Evolutionary conservation across 2,888 invertebrate species (phyloP).

Genomic region (Nycteola revayana): DNA sequence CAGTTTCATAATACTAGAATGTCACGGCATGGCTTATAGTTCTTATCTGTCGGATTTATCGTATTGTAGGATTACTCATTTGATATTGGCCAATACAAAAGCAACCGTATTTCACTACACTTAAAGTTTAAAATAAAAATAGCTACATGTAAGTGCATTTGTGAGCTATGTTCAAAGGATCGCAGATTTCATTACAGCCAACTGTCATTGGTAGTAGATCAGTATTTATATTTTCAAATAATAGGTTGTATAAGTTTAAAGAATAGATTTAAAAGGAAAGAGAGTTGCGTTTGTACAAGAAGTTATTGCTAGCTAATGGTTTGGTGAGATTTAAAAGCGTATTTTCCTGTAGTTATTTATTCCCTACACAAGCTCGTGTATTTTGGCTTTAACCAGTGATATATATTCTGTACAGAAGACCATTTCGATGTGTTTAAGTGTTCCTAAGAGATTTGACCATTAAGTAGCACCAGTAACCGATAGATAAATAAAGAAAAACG

Average conservation of each 20-base stretch:
- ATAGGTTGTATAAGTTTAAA: constrained; percentile 29
- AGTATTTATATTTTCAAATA: constrained; percentile 38
- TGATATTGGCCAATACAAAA: constrained; percentile 20
- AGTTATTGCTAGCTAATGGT: too few relatives aligned
- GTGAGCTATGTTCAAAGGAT: constrained; percentile 40
- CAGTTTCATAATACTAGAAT: constrained; percentile 44
- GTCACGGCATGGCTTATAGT: constrained; percentile 44
- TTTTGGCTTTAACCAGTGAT: not conserved
- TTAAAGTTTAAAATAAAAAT: constrained; percentile 17
- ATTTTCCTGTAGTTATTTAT: too few relatives aligned
- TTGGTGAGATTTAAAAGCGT: too few relatives aligned
- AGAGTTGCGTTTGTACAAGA: too few relatives aligned
- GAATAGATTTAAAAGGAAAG: too few relatives aligned
- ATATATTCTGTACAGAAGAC: not conserved
- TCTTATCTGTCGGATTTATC: constrained; percentile 48
- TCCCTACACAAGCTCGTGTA: not conserved
- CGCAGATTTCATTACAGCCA: constrained; percentile 44
- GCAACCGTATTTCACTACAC: constrained; percentile 12
- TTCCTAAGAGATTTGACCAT: not conserved
- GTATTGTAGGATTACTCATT: constrained; percentile 40
- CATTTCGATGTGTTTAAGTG: not conserved
- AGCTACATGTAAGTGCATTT: constrained; percentile 8
- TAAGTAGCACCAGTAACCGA: too few relatives aligned
- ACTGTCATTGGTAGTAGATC: constrained; percentile 44
- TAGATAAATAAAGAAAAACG: too few relatives aligned